Evolutionary conservation across 2,797 vertebrate species (phyloP), one percentile per base, ranked within the genome.

Genomic region (Sebastes matsubarae): DNA sequence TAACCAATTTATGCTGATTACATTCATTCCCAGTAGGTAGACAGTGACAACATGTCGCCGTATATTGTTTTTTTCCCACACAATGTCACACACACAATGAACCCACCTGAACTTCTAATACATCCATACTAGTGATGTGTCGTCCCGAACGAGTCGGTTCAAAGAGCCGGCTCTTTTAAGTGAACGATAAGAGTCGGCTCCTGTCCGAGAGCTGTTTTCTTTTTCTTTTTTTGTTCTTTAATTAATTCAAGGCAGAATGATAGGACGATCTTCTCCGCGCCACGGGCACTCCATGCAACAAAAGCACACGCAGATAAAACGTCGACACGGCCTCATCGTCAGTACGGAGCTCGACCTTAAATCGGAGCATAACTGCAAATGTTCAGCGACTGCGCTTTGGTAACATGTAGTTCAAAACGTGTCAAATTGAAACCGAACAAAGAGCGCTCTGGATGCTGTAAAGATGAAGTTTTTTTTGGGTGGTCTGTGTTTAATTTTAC

Each of bases 371-470:
- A 79, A 50, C 32, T 50, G 67, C 68, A 65, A 64, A 68, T 6
- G 16, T 67, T 54, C 32, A 79, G 30, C 46, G 27, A 46, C 14
- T 69, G 29, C 4, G 24, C 70, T 83, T 75, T 59, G 75, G 61
- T 75, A 64, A 81, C 22, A n/a, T 57, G 55, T 36, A 66, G 57
- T 66, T 69, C 30, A 75, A 75, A 69, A 85, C 79, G 76, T 2
- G 80, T 82, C 60, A 68, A 67, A 77, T 25, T 71, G 24, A 89
- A 77, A 72, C 32, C n/a, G 24, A 82, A 81, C 38, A 27, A 76
- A 66, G 25, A 72, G 50, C 2, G 24, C 67, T 76, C 14, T 55
- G 8, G 54, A 50, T 72, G 29, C 70, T 77, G 60, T 77, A 61
- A 77, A 78, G 14, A 68, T 18, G 24, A 79, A 59, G 22, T 38